A percentile compares a stretch with the other conserved stretches of the same genome.
These are phyloP conservation scores for Indri indri DNA, from an alignment of 2,113 vertebrate species.

Conservation along the genomic window DNA sequence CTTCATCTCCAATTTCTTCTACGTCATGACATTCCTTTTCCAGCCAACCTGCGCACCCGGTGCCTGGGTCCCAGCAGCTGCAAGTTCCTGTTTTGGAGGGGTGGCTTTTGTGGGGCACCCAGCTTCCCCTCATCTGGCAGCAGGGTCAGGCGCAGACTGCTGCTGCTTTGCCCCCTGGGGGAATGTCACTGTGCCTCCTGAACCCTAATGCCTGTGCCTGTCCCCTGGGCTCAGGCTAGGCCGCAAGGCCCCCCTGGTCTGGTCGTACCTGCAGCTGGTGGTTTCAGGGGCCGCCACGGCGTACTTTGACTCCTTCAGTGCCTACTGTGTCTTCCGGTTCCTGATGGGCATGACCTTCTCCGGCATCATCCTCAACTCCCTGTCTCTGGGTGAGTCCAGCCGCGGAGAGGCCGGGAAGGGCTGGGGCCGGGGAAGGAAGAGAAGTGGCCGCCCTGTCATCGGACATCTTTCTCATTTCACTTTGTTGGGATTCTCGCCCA, in stretches of 20 bases:
- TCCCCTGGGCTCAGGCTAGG: slow-evolving; percentile 85
- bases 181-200: accelerated
- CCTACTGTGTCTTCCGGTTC: slow-evolving; percentile 89
- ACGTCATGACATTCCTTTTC: background rate
- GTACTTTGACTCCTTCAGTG: slow-evolving; percentile 84
- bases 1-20: background rate
- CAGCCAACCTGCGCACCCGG: background rate
- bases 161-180: background rate
- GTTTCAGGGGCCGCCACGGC: slow-evolving; percentile 84
- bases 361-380: slow-evolving; percentile 89
- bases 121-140: background rate
- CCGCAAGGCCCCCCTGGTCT: slow-evolving; percentile 86
- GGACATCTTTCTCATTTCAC: background rate
- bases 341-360: slow-evolving; percentile 91
- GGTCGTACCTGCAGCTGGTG: slow-evolving; percentile 90
- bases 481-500: background rate
- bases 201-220: background rate
- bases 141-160: too few relatives aligned
- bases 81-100: accelerated
- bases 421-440: background rate
- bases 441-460: accelerated
- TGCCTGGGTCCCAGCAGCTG: accelerated
- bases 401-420: background rate
- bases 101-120: background rate
- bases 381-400: slow-evolving; percentile 88